phyloP scores from a whole-genome alignment of 2,888 invertebrate species.

The Brachyptera risi region DNA sequence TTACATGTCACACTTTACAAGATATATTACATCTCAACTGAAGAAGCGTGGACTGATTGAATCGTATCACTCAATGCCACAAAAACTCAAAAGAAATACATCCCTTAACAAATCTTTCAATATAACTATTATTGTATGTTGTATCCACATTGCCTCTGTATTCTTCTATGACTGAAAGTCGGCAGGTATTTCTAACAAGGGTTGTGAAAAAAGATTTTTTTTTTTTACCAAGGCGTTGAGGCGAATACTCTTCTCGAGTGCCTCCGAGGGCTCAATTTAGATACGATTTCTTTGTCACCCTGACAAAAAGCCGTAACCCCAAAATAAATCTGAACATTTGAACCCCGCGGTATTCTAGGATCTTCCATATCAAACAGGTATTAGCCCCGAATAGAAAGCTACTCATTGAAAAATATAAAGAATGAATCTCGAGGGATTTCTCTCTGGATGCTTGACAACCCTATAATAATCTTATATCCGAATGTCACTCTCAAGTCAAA shows the following conservation, averaged over 20 bases:
- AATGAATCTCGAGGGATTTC: background rate
- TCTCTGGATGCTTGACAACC: no score
- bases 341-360: no score
- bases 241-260: background rate
- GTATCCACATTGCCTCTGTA: slow-evolving; percentile 12
- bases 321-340: background rate
- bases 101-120: background rate
- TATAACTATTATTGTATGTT: background rate
- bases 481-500: background rate
- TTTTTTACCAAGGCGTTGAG: slow-evolving; percentile 8
- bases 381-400: background rate
- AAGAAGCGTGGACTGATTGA: background rate
- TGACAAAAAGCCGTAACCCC: background rate
- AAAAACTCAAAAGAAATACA: slow-evolving; percentile 1
- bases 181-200: background rate
- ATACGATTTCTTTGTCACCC: background rate
- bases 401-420: background rate
- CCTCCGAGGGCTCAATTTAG: slow-evolving; percentile 13
- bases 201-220: background rate
- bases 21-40: no score
- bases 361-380: background rate
- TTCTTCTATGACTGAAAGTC: background rate
- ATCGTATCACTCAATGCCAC: background rate
- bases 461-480: no score
- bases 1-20: no score